A percentile compares a stretch with the other conserved stretches of the same genome.
Evolutionary conservation across 1,140 invertebrate species (phyloP).

Genomic region (Penaeus japonicus): DNA sequence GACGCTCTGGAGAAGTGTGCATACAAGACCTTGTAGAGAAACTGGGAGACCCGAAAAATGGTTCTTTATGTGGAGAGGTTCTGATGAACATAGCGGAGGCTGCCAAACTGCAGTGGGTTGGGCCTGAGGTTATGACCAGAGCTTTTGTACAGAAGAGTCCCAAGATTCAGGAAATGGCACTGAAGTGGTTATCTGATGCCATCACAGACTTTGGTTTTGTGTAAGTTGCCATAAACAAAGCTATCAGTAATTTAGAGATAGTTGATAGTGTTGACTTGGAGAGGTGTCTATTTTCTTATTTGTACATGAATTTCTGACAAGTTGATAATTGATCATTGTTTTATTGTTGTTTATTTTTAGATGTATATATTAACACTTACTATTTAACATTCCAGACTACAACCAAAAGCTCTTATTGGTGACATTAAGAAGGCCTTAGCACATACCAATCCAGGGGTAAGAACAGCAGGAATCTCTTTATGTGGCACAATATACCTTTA

Average conservation of each 20-base stretch:
- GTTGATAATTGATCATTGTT: too few relatives aligned
- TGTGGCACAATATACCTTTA: constrained; percentile 80
- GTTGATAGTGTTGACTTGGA: too few relatives aligned
- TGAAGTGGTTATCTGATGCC: constrained; percentile 80
- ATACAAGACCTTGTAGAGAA: constrained; percentile 84
- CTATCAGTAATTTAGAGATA: too few relatives aligned
- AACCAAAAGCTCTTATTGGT: constrained; percentile 80
- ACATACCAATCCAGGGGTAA: constrained; percentile 83
- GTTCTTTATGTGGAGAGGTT: constrained; percentile 73
- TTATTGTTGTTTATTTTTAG: constrained; percentile 18
- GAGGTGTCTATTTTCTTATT: too few relatives aligned
- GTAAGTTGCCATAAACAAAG: constrained; percentile 65
- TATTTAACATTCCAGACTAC: constrained; percentile 68
- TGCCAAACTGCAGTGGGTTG: constrained; percentile 78
- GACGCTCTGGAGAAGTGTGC: constrained; percentile 78
- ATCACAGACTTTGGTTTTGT: constrained; percentile 86
- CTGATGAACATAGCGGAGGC: constrained; percentile 80
- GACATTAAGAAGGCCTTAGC: constrained; percentile 83
- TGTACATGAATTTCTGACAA: too few relatives aligned
- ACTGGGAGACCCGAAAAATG: constrained; percentile 84
- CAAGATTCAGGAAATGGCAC: constrained; percentile 85
- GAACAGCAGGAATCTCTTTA: constrained; percentile 76
- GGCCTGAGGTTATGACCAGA: constrained; percentile 75
- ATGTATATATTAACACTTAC: background rate
- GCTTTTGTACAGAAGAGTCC: constrained; percentile 90